Conservation (phyloP, 2,888 invertebrate species). For the Deroplatys truncata region DNA sequence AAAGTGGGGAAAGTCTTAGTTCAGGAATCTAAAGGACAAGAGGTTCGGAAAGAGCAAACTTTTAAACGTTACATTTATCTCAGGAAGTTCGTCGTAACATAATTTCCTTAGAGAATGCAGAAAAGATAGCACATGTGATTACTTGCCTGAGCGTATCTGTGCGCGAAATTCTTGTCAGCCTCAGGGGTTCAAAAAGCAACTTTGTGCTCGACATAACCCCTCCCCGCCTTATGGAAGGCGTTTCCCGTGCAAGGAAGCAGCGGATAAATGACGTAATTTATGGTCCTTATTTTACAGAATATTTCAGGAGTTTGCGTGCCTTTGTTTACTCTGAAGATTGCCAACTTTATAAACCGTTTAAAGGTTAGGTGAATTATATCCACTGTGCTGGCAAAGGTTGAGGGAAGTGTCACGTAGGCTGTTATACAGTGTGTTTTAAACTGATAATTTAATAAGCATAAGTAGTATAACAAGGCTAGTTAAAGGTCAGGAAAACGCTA, state of each 20-base stretch:
- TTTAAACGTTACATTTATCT: background rate
- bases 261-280: background rate
- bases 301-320: background rate
- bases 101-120: background rate
- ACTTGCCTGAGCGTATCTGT: background rate
- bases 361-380: background rate
- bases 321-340: background rate
- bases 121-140: background rate
- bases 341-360: background rate
- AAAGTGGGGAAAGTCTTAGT: background rate
- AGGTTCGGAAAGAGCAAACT: background rate
- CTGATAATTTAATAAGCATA: too few relatives aligned
- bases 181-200: background rate
- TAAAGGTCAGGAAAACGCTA: too few relatives aligned
- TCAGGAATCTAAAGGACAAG: background rate
- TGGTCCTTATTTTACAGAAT: background rate
- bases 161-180: background rate
- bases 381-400: too few relatives aligned
- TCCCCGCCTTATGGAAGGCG: too few relatives aligned
- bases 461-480: too few relatives aligned
- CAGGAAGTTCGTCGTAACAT: background rate
- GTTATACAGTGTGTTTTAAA: too few relatives aligned
- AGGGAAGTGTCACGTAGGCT: too few relatives aligned
- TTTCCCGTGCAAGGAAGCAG: background rate
- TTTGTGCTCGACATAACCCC: background rate